Percentiles rank a stretch among this genome's conserved stretches.
Evolutionary conservation across 1,140 invertebrate genomes (phyloP).

Genomic region (Drosophila watanabei): DNA sequence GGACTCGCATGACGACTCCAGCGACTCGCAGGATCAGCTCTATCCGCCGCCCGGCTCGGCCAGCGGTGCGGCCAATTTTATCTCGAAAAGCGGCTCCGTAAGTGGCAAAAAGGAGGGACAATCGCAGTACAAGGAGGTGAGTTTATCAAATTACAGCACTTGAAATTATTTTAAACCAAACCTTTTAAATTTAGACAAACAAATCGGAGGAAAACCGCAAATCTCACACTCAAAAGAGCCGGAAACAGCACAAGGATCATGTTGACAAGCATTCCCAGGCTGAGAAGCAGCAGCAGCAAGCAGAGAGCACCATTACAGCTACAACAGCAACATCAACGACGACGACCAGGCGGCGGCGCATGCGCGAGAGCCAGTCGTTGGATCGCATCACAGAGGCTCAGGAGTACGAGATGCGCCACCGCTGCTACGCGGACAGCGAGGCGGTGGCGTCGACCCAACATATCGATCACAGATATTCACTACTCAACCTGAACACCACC

Average conservation of each 20-base stretch:
- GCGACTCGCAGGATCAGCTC: slow-evolving; percentile 90
- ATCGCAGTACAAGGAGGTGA: slow-evolving; percentile 72
- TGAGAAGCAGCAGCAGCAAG: slow-evolving; percentile 48
- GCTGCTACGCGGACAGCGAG: slow-evolving; percentile 61
- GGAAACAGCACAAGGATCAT: slow-evolving; percentile 75
- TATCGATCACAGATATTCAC: slow-evolving; percentile 77
- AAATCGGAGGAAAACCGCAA: slow-evolving; percentile 78
- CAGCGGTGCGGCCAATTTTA: slow-evolving; percentile 57
- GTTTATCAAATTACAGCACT: not conserved
- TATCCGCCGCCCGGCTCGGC: slow-evolving; percentile 84
- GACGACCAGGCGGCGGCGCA: slow-evolving; percentile 86
- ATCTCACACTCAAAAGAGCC: slow-evolving; percentile 74
- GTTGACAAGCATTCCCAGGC: slow-evolving; percentile 72
- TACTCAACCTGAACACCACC: slow-evolving; percentile 73
- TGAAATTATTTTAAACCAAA: not conserved
- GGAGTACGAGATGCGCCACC: slow-evolving; percentile 87
- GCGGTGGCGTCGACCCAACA: slow-evolving; percentile 48
- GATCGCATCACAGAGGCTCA: slow-evolving; percentile 93
- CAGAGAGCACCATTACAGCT: slow-evolving; percentile 20
- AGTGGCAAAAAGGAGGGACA: slow-evolving; percentile 76
- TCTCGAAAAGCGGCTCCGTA: slow-evolving; percentile 68
- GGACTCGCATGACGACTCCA: slow-evolving; percentile 92
- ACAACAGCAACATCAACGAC: slow-evolving; percentile 75
- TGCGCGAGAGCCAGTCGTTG: slow-evolving; percentile 92
- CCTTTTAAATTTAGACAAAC: slow-evolving; percentile 49